A percentile compares a stretch with the other conserved stretches of the same genome.
These are phyloP conservation scores for Heloderma charlesbogerti DNA, from an alignment of 2,113 vertebrate genomes.

Conservation along the genomic window DNA sequence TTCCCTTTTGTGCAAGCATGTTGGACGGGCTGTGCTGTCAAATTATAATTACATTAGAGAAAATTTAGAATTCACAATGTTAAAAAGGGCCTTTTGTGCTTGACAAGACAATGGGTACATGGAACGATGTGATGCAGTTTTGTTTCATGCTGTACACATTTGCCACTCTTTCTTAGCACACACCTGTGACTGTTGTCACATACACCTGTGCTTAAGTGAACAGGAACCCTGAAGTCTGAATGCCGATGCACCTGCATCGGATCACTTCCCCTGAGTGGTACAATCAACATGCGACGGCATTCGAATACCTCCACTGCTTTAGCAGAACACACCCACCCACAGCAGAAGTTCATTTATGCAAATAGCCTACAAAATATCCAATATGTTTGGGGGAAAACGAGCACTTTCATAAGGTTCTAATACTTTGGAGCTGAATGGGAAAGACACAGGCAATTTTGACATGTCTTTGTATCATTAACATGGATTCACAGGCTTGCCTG, in stretches of 20 bases:
- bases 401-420: neutral
- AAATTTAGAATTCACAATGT: slow-evolving; percentile 61
- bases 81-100: slow-evolving; percentile 58
- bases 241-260: neutral
- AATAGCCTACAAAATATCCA: slow-evolving; percentile 10
- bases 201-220: neutral
- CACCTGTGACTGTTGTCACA: neutral
- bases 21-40: slow-evolving; percentile 66
- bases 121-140: slow-evolving; percentile 46
- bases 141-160: slow-evolving; percentile 23
- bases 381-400: neutral
- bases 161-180: neutral
- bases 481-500: neutral
- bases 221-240: neutral
- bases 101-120: slow-evolving; percentile 56
- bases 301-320: neutral
- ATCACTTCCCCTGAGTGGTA: slow-evolving; percentile 1
- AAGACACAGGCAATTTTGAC: neutral
- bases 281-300: neutral
- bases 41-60: slow-evolving; percentile 71
- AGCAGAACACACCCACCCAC: neutral
- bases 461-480: neutral
- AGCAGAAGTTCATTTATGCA: neutral
- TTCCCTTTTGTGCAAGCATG: slow-evolving; percentile 55
- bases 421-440: neutral